These are phyloP conservation scores for Pycnonotus jocosus DNA, from an alignment of 2,113 vertebrate genomes.

Conservation along the genomic window DNA sequence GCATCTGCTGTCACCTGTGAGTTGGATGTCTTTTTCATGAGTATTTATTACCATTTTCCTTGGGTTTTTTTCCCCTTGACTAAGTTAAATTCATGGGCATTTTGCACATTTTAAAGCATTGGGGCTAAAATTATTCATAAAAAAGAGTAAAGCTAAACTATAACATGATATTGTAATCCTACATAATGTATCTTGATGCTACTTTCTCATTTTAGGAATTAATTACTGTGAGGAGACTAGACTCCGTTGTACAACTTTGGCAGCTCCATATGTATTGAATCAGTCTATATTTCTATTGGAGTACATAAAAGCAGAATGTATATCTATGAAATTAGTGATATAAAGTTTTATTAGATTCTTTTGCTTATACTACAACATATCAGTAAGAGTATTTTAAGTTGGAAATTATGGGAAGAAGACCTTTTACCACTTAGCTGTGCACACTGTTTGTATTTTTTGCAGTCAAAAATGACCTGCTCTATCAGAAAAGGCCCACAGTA, in stretches of 20 bases:
- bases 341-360: not conserved
- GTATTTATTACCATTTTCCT: not conserved
- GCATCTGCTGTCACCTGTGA: not conserved
- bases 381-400: not conserved
- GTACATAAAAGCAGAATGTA: not conserved
- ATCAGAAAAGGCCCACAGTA: not conserved
- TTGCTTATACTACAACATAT: not conserved
- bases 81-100: not conserved
- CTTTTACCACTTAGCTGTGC: not conserved
- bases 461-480: not conserved
- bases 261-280: not conserved
- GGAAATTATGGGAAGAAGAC: not conserved
- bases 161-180: not conserved
- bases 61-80: not conserved
- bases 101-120: not conserved
- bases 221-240: not conserved
- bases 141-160: not conserved
- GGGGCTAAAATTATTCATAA: not conserved
- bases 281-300: not conserved
- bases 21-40: not conserved
- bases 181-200: not conserved
- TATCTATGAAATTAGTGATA: not conserved
- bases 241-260: not conserved
- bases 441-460: not conserved
- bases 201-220: not conserved